Conservation (phyloP, 2,888 invertebrate genomes). For the Calameuta filiformis region DNA sequence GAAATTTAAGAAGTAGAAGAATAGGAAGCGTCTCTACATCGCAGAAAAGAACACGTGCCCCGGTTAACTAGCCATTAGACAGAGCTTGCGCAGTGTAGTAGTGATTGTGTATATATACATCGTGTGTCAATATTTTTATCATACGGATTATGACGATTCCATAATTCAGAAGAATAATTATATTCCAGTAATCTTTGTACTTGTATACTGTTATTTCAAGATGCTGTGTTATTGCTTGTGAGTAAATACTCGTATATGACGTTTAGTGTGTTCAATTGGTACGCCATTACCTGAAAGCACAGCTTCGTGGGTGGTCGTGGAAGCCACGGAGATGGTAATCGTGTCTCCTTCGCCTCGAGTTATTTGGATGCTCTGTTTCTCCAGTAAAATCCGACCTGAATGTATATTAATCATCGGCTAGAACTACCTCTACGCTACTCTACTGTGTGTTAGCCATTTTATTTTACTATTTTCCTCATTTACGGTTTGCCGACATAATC, state of each 20-base stretch:
- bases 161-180: background rate
- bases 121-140: background rate
- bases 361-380: constrained; percentile 60
- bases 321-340: constrained; percentile 70
- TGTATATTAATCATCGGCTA: constrained; percentile 46
- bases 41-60: background rate
- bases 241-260: constrained; percentile 11
- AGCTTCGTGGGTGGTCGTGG: constrained; percentile 73
- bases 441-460: constrained; percentile 27
- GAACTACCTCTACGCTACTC: constrained; percentile 39
- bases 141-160: background rate
- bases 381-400: constrained; percentile 59
- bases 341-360: constrained; percentile 62
- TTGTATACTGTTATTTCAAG: background rate
- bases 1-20: background rate
- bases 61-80: background rate
- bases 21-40: background rate
- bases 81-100: background rate
- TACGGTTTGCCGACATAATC: background rate
- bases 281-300: constrained; percentile 73
- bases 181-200: background rate
- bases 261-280: constrained; percentile 14
- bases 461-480: background rate
- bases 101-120: background rate
- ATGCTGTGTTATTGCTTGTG: constrained; percentile 6